Evolutionary conservation across 2,797 vertebrate genomes (phyloP).

Genomic region (Paramormyrops hopkinsi): DNA sequence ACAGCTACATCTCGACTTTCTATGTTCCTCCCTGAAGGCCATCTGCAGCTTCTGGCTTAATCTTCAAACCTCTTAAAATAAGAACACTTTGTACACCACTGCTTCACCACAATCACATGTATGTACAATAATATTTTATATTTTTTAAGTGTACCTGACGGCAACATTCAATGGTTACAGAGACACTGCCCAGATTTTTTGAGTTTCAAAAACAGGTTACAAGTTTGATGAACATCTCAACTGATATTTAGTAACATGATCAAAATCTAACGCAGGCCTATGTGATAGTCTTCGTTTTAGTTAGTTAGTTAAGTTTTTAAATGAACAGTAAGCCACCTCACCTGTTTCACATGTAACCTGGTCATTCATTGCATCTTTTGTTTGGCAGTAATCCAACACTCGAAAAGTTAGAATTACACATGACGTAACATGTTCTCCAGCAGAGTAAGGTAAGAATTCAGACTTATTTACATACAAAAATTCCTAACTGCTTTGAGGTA

Average conservation of each 20-base stretch:
- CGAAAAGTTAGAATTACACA: not conserved
- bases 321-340: not conserved
- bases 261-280: not conserved
- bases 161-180: not conserved
- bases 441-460: not conserved
- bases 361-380: not conserved
- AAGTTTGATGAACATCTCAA: not conserved
- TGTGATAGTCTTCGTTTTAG: not conserved
- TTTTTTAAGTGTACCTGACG: not conserved
- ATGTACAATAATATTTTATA: not conserved
- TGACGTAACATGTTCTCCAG: not conserved
- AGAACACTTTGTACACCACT: not conserved
- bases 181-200: not conserved
- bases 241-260: not conserved
- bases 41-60: not conserved
- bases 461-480: not conserved
- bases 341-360: not conserved
- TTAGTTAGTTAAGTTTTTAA: not conserved
- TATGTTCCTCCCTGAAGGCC: not conserved
- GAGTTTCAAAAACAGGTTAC: not conserved
- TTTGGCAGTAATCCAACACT: not conserved
- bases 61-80: not conserved
- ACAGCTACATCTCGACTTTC: not conserved
- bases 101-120: not conserved
- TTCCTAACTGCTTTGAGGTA: not conserved